Evolutionary conservation across 2,113 vertebrate species (phyloP).

Genomic region (Amphiprion ocellaris): DNA sequence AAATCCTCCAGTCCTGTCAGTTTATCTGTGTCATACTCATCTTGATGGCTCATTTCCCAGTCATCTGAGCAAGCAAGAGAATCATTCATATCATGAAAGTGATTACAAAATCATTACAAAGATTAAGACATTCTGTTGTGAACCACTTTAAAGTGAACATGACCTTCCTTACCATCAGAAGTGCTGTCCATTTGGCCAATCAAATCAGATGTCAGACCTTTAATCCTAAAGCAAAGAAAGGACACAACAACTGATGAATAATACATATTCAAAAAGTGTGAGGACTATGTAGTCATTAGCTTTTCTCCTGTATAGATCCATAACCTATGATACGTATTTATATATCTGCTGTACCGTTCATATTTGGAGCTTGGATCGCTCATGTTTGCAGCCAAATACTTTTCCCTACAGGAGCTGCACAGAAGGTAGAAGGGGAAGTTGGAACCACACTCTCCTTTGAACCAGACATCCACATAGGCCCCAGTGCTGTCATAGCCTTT

Average conservation of each 20-base stretch:
- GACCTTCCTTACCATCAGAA: constrained; percentile 81
- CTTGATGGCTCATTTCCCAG: constrained; percentile 83
- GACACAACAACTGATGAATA: constrained; percentile 9
- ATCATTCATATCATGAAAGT: neutral
- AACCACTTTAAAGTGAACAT: neutral
- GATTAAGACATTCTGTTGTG: neutral
- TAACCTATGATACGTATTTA: neutral
- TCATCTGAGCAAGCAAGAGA: constrained; percentile 78
- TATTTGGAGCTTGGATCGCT: constrained; percentile 71
- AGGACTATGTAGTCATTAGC: neutral
- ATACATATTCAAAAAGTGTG: neutral
- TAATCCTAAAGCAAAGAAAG: constrained; percentile 68
- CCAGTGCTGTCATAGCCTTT: constrained; percentile 88
- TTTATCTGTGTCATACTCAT: constrained; percentile 76
- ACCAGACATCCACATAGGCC: constrained; percentile 87
- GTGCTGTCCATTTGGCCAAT: constrained; percentile 85
- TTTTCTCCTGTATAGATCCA: neutral
- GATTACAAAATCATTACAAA: neutral
- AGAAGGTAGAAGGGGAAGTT: constrained; percentile 88
- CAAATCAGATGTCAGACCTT: constrained; percentile 85
- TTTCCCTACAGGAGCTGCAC: constrained; percentile 85
- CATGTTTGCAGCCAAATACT: constrained; percentile 82
- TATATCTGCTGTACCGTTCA: constrained; percentile 72
- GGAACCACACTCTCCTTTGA: constrained; percentile 87
- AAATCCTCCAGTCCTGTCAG: constrained; percentile 87